Conservation (phyloP, 1,140 invertebrate species). For the Micrasema minimum region DNA sequence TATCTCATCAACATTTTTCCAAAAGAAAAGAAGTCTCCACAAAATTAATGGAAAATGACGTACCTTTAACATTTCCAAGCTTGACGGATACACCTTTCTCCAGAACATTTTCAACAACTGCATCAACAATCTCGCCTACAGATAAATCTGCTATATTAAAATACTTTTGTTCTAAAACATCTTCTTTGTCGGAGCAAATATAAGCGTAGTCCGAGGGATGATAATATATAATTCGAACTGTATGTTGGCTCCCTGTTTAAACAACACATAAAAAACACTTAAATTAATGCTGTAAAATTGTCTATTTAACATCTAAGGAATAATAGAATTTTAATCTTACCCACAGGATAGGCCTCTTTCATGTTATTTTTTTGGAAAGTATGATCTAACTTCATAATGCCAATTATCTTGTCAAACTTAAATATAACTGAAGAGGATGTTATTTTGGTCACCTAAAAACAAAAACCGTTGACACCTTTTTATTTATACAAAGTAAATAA, state of each 20-base stretch:
- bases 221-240: constrained; percentile 70
- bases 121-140: constrained; percentile 66
- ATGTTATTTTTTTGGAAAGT: constrained; percentile 13
- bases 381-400: constrained; percentile 30
- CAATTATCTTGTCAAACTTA: constrained; percentile 39
- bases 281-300: too few relatives aligned
- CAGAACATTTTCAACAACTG: constrained; percentile 59
- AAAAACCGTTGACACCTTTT: too few relatives aligned
- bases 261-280: too few relatives aligned
- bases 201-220: constrained; percentile 68
- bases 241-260: constrained; percentile 64
- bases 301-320: too few relatives aligned
- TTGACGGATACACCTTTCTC: constrained; percentile 60
- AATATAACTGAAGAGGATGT: constrained; percentile 39
- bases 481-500: too few relatives aligned
- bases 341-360: constrained; percentile 36
- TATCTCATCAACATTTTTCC: too few relatives aligned
- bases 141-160: constrained; percentile 65
- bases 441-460: constrained; percentile 46
- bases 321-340: constrained; percentile 35
- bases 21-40: too few relatives aligned
- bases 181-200: constrained; percentile 69
- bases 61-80: constrained; percentile 59
- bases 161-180: constrained; percentile 65
- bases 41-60: neutral